These are phyloP conservation scores for Centropus unirufus DNA, from an alignment of 2,113 vertebrate genomes.

Conservation along the genomic window DNA sequence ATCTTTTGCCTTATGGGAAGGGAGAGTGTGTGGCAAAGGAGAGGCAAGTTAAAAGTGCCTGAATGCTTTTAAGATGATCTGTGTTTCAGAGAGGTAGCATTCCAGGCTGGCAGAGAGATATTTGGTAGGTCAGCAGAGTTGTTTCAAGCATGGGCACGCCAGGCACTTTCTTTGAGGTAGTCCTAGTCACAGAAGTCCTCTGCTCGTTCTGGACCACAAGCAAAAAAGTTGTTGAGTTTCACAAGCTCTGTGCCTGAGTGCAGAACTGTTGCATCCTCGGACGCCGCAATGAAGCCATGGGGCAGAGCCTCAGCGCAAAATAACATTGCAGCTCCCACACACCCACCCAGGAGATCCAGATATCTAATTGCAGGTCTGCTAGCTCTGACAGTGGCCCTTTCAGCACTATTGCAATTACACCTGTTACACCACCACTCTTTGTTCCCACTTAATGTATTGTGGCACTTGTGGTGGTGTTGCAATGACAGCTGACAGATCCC, in stretches of 20 bases:
- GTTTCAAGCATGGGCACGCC: rapidly evolving
- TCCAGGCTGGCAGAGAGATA: background rate
- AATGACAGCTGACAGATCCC: conserved; percentile 15
- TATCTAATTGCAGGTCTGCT: background rate
- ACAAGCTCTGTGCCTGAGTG: background rate
- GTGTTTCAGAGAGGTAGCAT: background rate
- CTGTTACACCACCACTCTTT: background rate
- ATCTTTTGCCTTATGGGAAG: background rate
- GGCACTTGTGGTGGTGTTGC: background rate
- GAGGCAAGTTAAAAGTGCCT: background rate
- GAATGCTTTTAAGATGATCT: background rate
- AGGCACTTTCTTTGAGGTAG: background rate
- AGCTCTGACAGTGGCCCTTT: background rate
- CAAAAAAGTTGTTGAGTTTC: background rate
- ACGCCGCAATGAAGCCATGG: background rate
- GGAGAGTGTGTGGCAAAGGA: background rate
- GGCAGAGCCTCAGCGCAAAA: background rate
- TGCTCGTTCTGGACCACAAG: background rate
- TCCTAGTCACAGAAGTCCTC: background rate
- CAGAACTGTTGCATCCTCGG: background rate
- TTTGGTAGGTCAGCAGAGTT: background rate
- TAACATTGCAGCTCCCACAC: rapidly evolving
- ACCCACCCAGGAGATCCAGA: background rate
- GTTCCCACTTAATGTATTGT: background rate
- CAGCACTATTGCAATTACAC: background rate